Conservation (phyloP, 2,888 invertebrate species). For the Drosophila stalkeri region DNA sequence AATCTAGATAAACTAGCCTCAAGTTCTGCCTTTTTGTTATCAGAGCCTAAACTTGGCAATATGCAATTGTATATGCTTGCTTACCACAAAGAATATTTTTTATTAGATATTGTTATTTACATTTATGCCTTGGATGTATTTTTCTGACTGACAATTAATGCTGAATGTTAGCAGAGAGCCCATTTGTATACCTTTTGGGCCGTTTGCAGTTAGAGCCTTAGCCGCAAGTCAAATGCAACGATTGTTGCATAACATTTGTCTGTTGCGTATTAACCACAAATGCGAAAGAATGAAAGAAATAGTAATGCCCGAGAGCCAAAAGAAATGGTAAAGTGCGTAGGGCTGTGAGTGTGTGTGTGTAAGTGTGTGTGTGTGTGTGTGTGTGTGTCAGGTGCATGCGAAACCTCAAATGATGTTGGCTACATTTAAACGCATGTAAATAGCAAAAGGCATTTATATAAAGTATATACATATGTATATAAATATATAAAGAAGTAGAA, state of each 20-base stretch:
- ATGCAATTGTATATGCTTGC: neutral
- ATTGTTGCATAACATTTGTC: slow-evolving; percentile 22
- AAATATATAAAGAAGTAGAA: neutral
- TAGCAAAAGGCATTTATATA: too few relatives aligned
- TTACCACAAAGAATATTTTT: neutral
- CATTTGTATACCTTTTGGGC: neutral
- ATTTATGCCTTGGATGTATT: neutral
- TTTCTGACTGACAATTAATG: neutral
- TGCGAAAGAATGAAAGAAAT: slow-evolving; percentile 3
- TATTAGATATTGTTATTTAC: neutral
- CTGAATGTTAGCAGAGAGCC: neutral
- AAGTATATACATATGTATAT: neutral
- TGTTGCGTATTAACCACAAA: slow-evolving; percentile 21
- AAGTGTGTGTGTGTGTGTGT: neutral
- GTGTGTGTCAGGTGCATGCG: slow-evolving; percentile 1
- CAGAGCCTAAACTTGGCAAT: too few relatives aligned
- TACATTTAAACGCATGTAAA: slow-evolving; percentile 49
- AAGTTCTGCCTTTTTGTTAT: too few relatives aligned
- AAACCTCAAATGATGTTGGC: slow-evolving; percentile 30
- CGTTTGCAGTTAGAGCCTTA: neutral
- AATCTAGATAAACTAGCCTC: too few relatives aligned
- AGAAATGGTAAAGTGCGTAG: neutral
- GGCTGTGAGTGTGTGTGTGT: neutral
- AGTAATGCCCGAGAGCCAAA: neutral
- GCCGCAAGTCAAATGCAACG: slow-evolving; percentile 10